Evolutionary conservation across 2,113 vertebrate species (phyloP), one percentile per base, ranked within the genome.

Genomic region (Daphoenositta chrysoptera): DNA sequence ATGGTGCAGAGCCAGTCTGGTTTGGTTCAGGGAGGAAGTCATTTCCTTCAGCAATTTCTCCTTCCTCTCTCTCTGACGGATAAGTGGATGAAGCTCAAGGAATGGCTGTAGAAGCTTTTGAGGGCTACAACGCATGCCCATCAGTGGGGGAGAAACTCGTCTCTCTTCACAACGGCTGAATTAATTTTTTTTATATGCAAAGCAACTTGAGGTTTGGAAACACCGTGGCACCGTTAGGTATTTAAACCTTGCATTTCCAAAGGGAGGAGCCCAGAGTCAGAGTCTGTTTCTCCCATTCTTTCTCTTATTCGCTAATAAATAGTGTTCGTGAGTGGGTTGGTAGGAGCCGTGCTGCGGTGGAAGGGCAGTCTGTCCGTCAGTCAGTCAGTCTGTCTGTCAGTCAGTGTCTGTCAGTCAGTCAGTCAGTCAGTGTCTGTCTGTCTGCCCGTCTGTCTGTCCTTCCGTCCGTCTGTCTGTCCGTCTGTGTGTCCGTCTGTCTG

Each of bases 61-160:
- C 0, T 50, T 66, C 1, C 0, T 24, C 4, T 66, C 37, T 30
- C 35, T 50, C 30, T 57, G 45, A 31, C 28, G 37, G 23, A 18
- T 33, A 31, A 66, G 3, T 4, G 39, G 35, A 30, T 61, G 33
- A 44, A 69, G 61, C 30, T 10, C 11, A 53, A 28, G 19, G 10
- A 33, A 23, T 44, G 23, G 14, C 6, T 13, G 16, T n/a, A 23
- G 35, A 39, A 51, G 27, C 8, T 37, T 69, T 76, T 37, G 44
- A 57, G 35, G 40, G 26, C 39, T 61, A 21, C 28, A 80, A 58
- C 40, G 8, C 22, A 11, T 12, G 4, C 17, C 1, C 0, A 0
- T 39, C 58, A 63, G 3, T 14, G 40, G 42, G 81, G 16, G 20
- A 61, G 8, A 40, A 51, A 65, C 30, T 65, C 2, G 5, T 61